Conservation (phyloP, 2,797 vertebrate species). For the Decapterus maruadsi region DNA sequence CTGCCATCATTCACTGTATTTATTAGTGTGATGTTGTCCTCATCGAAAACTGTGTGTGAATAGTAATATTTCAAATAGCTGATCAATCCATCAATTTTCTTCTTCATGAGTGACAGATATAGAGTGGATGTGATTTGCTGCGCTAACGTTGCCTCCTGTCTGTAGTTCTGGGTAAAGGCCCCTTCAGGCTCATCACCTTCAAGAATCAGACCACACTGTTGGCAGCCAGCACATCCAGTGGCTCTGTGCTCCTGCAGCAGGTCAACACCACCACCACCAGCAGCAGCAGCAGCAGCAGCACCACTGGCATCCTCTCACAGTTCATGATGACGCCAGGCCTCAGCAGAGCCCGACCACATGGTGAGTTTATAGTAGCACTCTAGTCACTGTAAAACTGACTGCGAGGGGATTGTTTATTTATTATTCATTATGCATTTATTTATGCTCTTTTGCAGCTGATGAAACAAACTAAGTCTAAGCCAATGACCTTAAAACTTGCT, state of each 20-base stretch:
- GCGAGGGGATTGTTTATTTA: background rate
- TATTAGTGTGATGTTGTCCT: no score
- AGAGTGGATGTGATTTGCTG: background rate
- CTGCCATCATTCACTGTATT: no score
- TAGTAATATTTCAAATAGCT: no score
- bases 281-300: constrained; percentile 43
- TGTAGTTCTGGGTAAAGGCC: constrained; percentile 94
- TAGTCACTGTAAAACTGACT: background rate
- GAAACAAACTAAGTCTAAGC: no score
- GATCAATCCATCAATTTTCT: no score
- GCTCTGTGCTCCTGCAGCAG: constrained; percentile 82
- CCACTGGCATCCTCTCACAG: constrained; percentile 77
- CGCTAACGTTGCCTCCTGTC: constrained; percentile 34
- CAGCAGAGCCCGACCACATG: constrained; percentile 90
- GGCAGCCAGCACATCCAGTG: constrained; percentile 76
- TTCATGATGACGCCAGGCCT: constrained; percentile 97
- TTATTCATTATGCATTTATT: background rate
- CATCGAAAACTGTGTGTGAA: no score
- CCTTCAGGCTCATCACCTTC: constrained; percentile 89
- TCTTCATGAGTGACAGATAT: no score
- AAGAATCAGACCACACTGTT: constrained; percentile 81
- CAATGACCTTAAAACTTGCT: background rate
- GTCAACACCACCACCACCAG: constrained; percentile 62
- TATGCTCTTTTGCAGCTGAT: background rate
- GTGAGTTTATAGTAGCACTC: constrained; percentile 85